phyloP scores from a whole-genome alignment of 2,113 vertebrate genomes.

The Neogobius melanostomus region DNA sequence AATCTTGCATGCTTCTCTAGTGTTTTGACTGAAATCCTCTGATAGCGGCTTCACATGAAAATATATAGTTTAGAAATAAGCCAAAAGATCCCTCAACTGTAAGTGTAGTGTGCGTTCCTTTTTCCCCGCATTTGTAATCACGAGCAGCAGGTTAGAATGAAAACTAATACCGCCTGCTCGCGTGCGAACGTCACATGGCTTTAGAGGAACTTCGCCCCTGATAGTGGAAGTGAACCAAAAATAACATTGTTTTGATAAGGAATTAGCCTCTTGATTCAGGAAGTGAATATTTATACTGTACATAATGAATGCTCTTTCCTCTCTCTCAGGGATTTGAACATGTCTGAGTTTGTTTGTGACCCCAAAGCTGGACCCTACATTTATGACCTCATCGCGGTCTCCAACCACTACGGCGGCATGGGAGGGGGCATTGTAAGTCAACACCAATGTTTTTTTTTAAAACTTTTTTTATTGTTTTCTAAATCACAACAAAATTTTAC shows the following conservation, averaged over 20 bases:
- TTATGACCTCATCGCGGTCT: slow-evolving; percentile 93
- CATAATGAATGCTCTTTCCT: slow-evolving; percentile 15
- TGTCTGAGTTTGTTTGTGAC: slow-evolving; percentile 95
- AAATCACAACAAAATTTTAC: no score
- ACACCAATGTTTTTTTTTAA: not conserved
- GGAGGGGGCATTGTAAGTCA: slow-evolving; percentile 96
- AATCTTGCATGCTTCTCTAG: no score
- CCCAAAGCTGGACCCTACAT: slow-evolving; percentile 85
- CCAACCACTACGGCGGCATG: slow-evolving; percentile 97
- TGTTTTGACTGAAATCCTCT: no score
- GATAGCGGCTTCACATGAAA: no score
- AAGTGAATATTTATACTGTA: not conserved
- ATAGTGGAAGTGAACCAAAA: slow-evolving; percentile 19
- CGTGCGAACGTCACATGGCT: not conserved
- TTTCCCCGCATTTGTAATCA: no score
- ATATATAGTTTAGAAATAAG: no score
- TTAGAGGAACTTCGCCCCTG: slow-evolving; percentile 33
- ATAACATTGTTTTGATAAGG: not conserved
- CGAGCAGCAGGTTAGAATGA: no score
- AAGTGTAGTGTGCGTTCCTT: no score
- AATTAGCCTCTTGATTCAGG: not conserved
- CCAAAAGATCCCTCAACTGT: no score
- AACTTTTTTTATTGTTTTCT: not conserved
- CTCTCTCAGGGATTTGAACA: slow-evolving; percentile 85
- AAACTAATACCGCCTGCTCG: not conserved